These are phyloP conservation scores for Aphidoletes aphidimyza DNA, from an alignment of 2,888 invertebrate genomes.

Conservation along the genomic window DNA sequence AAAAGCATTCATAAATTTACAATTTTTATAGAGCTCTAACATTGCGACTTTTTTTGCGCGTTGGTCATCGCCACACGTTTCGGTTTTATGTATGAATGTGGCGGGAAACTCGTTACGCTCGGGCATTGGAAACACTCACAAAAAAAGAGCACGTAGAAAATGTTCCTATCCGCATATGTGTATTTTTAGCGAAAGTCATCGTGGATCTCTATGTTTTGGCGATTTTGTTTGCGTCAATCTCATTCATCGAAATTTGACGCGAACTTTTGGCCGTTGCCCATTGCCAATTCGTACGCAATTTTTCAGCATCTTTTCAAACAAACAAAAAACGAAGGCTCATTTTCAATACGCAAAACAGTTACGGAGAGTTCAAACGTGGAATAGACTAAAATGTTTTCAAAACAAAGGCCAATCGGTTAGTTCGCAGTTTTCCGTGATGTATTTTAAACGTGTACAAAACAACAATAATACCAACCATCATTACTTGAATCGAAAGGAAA, in stretches of 20 bases:
- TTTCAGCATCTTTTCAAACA: too few species aligned
- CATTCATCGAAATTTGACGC: neutral
- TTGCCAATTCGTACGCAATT: too few species aligned
- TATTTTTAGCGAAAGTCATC: conserved; percentile 44
- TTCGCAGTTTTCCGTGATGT: too few species aligned
- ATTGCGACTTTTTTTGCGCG: neutral
- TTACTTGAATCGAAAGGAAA: neutral
- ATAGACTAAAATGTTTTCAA: neutral
- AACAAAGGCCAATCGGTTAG: neutral
- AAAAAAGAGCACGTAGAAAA: neutral
- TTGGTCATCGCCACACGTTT: neutral
- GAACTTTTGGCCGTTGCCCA: too few species aligned
- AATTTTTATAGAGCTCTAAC: neutral
- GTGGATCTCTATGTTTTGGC: neutral
- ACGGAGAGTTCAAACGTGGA: too few species aligned
- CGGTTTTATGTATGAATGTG: neutral
- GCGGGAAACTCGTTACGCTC: neutral
- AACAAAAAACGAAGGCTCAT: too few species aligned
- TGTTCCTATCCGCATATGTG: neutral
- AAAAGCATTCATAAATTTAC: neutral
- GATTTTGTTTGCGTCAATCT: too few species aligned
- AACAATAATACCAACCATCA: too few species aligned
- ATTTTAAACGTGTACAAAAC: too few species aligned
- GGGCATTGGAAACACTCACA: neutral
- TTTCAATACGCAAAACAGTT: too few species aligned